Evolutionary conservation across 2,797 vertebrate genomes (phyloP).

Genomic region (Sebastes hubbsi): DNA sequence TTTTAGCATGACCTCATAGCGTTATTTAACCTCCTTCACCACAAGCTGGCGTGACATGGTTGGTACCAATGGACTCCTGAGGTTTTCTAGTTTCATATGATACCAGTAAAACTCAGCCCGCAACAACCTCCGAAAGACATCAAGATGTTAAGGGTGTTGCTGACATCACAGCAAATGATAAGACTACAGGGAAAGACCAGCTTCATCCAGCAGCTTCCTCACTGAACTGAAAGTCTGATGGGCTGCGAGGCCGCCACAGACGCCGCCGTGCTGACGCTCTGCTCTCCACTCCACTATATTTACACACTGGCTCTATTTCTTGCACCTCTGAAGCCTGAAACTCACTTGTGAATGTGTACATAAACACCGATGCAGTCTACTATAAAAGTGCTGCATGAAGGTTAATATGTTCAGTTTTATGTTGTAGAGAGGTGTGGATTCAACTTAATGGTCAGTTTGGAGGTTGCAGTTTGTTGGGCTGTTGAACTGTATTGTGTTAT

Average conservation of each 20-base stretch:
- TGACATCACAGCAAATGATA: background rate
- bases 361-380: background rate
- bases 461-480: background rate
- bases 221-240: background rate
- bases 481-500: background rate
- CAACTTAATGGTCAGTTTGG: background rate
- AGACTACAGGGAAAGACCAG: no score
- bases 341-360: background rate
- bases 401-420: background rate
- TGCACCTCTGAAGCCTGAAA: background rate
- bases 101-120: no score
- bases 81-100: no score
- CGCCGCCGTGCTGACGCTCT: background rate
- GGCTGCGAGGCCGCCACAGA: background rate
- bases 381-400: background rate
- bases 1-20: no score
- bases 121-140: no score
- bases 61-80: no score
- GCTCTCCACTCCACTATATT: background rate
- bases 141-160: no score
- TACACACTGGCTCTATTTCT: background rate
- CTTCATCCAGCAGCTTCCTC: background rate
- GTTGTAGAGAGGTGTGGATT: background rate
- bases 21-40: no score
- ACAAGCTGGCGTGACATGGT: no score